Base-by-base conservation (phyloP, 1,140 invertebrate genomes). In the Bombus balteatus region DNA sequence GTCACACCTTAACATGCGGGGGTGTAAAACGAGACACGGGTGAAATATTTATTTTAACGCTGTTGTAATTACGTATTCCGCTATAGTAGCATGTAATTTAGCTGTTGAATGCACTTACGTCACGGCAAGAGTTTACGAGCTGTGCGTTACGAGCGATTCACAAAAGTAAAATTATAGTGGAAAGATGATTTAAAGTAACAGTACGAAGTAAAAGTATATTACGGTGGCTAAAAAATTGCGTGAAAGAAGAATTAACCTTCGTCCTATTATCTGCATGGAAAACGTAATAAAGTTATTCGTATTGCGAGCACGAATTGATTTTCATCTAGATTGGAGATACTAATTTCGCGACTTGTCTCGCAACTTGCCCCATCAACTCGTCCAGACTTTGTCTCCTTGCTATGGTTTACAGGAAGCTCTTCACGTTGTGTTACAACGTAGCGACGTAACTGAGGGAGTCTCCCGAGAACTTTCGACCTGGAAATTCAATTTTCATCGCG, bases 401-500 rank as follows among this genome's bases (percentile, higher is more conserved):
- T 59, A 81, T 62, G 59, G 70, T 76, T 83, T 66, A 71, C 68
- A 77, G 87, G 83, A 83, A 79, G n/a, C 83, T 83, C 81, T 72
- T 65, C 65, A 28, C 75, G 83, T 75, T 78, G 70, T 70, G 70
- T 86, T 78, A 79, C 83, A 81, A 18, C 83, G 57, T 59, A 73
- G 57, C 43, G 65, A 53, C 82, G 86, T 86, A 86, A 88, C 83
- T 86, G 81, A 89, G 86, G 72, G 57, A 81, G 83, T 90, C 88
- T 86, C 89, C 57, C 80, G 86, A 90, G 89, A 90, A 90, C 89
- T 90, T 90, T 90, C 88, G 86, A 90, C 86, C 88, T 90, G 86
- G 73, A 88, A 90, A 90, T 90, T 90, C 89, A 90, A 90, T 90
- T 90, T 90, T 88, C 89, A 91, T 90, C 78, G 81, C 77, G 86